Conservation (phyloP, 2,797 vertebrate genomes). For the Capromys pilorides region DNA sequence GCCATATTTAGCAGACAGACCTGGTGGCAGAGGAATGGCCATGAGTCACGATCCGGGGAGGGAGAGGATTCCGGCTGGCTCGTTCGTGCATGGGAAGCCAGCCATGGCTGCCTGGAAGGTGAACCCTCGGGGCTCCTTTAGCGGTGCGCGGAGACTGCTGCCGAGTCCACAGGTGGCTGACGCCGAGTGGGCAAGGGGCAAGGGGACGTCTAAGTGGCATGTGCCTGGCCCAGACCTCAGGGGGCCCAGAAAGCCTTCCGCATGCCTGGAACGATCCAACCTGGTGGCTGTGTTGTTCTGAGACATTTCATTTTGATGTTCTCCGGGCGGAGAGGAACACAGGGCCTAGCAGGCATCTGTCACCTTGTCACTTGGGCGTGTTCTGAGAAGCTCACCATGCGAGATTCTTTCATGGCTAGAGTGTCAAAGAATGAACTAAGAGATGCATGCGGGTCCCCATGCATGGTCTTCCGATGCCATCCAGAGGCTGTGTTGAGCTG, state of each 20-base stretch:
- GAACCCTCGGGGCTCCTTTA: not conserved
- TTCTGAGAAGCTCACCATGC: not conserved
- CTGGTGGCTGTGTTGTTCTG: not conserved
- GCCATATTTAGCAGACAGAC: constrained; percentile 44
- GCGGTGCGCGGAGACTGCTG: not conserved
- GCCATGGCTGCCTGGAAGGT: not conserved
- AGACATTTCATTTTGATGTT: not conserved
- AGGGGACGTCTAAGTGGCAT: not conserved
- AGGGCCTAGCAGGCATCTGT: not conserved
- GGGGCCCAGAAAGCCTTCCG: not conserved
- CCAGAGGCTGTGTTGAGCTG: fast-evolving
- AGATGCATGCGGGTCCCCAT: too few species aligned
- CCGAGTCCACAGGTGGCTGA: not conserved
- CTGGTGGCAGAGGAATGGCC: constrained; percentile 56
- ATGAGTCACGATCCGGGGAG: constrained; percentile 44
- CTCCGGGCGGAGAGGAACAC: not conserved
- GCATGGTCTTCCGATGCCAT: not conserved
- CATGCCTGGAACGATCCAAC: fast-evolving
- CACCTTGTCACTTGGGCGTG: too few species aligned
- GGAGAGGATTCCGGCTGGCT: not conserved
- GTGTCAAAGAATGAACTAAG: too few species aligned
- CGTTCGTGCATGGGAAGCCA: not conserved
- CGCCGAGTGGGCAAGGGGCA: fast-evolving
- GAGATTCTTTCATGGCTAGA: not conserved
- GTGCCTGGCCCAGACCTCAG: not conserved